A percentile compares a stretch with the other conserved stretches of the same genome.
These are phyloP conservation scores for Bos indicus DNA, from an alignment of 2,113 vertebrate species.

Conservation along the genomic window DNA sequence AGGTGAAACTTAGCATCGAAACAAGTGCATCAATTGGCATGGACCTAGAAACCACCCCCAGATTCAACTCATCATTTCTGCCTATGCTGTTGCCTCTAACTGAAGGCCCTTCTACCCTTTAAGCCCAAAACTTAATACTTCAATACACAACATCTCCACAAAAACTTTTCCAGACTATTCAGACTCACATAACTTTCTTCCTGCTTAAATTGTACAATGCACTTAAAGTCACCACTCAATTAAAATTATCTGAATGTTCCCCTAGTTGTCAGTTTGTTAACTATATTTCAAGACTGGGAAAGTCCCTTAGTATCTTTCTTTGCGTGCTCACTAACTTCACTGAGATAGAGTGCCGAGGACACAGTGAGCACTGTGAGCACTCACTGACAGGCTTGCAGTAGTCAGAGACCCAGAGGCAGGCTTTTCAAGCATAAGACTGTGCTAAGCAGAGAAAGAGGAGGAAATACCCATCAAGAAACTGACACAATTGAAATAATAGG, in stretches of 20 bases:
- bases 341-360: neutral
- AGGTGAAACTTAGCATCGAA: neutral
- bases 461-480: constrained; percentile 1
- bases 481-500: neutral
- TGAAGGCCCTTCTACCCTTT: neutral
- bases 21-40: neutral
- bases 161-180: neutral
- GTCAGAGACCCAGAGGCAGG: neutral
- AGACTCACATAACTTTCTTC: neutral
- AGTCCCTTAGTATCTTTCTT: neutral
- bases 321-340: neutral
- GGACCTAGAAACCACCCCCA: neutral
- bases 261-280: constrained; percentile 19
- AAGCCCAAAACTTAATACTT: neutral
- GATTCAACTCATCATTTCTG: neutral
- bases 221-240: constrained; percentile 12
- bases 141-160: neutral
- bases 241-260: constrained; percentile 17
- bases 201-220: neutral
- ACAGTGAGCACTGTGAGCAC: neutral
- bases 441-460: neutral
- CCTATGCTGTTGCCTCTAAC: neutral
- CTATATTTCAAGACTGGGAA: neutral
- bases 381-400: neutral
- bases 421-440: constrained; percentile 2